Base-by-base conservation (phyloP, 2,113 vertebrate species). In the Cyprinodon brontotheroides region DNA sequence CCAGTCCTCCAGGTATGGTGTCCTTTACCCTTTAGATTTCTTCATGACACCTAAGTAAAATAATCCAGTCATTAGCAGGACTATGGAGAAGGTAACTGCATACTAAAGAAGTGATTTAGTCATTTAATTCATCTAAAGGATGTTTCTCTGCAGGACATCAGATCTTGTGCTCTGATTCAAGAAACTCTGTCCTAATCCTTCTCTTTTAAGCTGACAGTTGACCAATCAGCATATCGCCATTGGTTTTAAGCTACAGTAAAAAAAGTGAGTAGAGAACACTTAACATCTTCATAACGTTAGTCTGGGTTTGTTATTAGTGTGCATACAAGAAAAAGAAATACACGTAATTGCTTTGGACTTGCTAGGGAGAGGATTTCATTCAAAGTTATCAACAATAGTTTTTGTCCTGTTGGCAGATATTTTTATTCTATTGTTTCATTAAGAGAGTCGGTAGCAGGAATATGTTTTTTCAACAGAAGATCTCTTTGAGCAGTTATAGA, bases 401-500 rank as follows among this genome's bases (percentile, higher is more conserved):
- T 15, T 53, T 17, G 13, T 38, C 36, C 38, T 3, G 15, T 38
- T 20, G 43, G 22, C 45, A 62, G 66, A 67, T 64, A 65, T 41
- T 39, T 82, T 67, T 75, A 76, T 73, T 64, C 29, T 68, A 64
- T 72, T 77, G 70, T 62, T 71, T 84, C 63, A 81, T 79, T 70
- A 20, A 36, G 12, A 29, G 29, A 40, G 12, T 70, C 61, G 36
- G 3, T 62, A 48, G 63, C 71, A 61, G 78, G 72, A 81, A 65
- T 82, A 82, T 79, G 72, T 61, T 76, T 78, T 72, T 68, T 77
- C 63, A 66, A 15, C 61, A 81, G 75, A 78, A 67, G 72, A 72
- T 77, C 80, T 77, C 69, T 84, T 69, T 84, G 72, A 81, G 72
- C 66, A 72, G 37, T 75, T 77, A 80, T 75, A 86, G 82, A 90